Evolutionary conservation across 2,113 vertebrate species (phyloP).

Genomic region (Tylochromis polylepis): DNA sequence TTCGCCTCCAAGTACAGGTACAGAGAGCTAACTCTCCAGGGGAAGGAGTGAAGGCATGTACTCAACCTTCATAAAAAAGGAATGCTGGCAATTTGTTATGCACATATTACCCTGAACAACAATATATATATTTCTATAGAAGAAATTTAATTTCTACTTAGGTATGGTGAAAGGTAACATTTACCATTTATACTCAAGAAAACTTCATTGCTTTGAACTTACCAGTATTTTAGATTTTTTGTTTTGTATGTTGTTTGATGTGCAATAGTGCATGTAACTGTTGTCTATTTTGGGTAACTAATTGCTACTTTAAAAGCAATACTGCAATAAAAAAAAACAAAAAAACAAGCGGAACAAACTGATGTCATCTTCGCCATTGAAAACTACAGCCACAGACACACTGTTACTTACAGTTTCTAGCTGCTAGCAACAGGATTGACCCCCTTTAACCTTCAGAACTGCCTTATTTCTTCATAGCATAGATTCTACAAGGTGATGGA

Average conservation of each 20-base stretch:
- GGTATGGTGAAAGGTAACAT: not conserved
- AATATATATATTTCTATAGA: not conserved
- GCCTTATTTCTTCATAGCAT: not conserved
- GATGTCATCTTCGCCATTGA: not conserved
- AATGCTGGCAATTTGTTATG: not conserved
- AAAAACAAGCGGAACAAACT: not conserved
- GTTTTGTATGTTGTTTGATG: not conserved
- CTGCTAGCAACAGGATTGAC: not conserved
- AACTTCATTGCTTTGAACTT: not conserved
- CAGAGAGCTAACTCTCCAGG: not conserved
- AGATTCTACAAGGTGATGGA: not conserved
- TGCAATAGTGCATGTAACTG: not conserved
- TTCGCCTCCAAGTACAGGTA: constrained; percentile 38
- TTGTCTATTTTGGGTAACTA: not conserved
- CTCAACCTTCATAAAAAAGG: not conserved
- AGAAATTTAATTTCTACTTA: not conserved
- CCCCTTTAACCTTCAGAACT: not conserved
- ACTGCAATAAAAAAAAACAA: not conserved
- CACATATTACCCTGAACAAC: not conserved
- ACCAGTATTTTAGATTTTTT: not conserved
- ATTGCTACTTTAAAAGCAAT: not conserved
- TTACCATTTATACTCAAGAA: not conserved
- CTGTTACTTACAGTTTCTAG: not conserved
- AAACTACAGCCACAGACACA: not conserved
- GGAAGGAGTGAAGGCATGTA: not conserved